phyloP scores from a whole-genome alignment of 2,888 invertebrate genomes.

The Xylota segnis region DNA sequence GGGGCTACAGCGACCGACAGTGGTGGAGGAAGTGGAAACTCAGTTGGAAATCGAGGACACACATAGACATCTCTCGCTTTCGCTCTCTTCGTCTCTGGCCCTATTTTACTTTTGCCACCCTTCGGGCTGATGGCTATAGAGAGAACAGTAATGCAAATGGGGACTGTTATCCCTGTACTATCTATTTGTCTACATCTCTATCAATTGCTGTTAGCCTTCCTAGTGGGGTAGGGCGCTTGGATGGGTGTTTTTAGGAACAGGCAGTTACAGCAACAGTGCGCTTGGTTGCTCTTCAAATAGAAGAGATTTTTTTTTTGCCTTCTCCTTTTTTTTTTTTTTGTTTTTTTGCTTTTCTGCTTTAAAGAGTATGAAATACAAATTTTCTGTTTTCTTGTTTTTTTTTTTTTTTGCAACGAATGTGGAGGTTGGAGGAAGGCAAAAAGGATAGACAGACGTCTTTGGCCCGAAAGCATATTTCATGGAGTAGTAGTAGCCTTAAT shows the following conservation, averaged over 20 bases:
- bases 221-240: conserved; percentile 9
- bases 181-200: conserved; percentile 71
- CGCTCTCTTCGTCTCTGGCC: conserved; percentile 30
- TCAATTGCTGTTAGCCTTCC: conserved; percentile 68
- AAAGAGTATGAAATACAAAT: conserved; percentile 59
- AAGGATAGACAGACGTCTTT: conserved; percentile 67
- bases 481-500: conserved; percentile 62
- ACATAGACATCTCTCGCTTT: conserved; percentile 25
- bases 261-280: conserved; percentile 63
- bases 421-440: neutral
- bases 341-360: conserved; percentile 15
- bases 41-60: conserved; percentile 62
- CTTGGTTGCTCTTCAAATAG: conserved; percentile 64
- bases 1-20: conserved; percentile 1
- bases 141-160: conserved; percentile 63
- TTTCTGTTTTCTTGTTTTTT: conserved; percentile 24
- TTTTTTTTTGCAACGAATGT: neutral
- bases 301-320: conserved; percentile 54
- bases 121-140: conserved; percentile 13
- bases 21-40: conserved; percentile 1
- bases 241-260: conserved; percentile 18
- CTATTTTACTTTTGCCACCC: conserved; percentile 26
- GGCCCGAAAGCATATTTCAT: conserved; percentile 69
- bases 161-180: conserved; percentile 70
- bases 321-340: neutral